Conservation (phyloP, 2,113 vertebrate genomes). For the Burhinus bistriatus region DNA sequence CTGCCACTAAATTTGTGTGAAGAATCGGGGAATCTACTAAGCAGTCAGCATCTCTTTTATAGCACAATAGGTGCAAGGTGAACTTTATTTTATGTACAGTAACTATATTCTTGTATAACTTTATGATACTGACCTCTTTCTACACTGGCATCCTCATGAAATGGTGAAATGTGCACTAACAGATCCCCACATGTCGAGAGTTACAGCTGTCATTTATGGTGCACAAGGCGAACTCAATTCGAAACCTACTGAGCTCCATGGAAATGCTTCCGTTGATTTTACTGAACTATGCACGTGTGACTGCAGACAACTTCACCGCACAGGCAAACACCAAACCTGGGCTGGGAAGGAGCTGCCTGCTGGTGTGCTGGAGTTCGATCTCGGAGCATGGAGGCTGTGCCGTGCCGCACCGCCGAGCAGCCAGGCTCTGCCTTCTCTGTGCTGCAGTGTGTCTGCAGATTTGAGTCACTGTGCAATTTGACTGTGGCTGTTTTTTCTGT, state of each 20-base stretch:
- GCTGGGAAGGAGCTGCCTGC: not conserved
- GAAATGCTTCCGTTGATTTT: not conserved
- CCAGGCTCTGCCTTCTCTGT: not conserved
- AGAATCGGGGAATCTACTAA: not conserved
- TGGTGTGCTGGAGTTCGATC: not conserved
- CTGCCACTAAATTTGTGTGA: not conserved
- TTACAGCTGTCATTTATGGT: not conserved
- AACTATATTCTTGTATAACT: not conserved
- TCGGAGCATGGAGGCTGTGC: rapidly evolving
- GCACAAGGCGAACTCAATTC: not conserved
- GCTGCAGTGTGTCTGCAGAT: not conserved
- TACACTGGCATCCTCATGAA: not conserved
- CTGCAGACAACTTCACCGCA: not conserved
- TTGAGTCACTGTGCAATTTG: not conserved
- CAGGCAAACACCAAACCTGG: not conserved
- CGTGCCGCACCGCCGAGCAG: rapidly evolving
- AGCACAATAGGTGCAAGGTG: not conserved
- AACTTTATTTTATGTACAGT: not conserved
- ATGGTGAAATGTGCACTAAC: rapidly evolving
- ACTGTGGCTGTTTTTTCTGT: not conserved
- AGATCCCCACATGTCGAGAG: rapidly evolving
- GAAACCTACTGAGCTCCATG: not conserved
- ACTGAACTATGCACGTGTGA: not conserved
- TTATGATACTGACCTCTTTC: not conserved
- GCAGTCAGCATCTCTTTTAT: not conserved